These are phyloP conservation scores for Meandrina meandrites DNA, from an alignment of 92 coral and sea anemone species.

Conservation along the genomic window DNA sequence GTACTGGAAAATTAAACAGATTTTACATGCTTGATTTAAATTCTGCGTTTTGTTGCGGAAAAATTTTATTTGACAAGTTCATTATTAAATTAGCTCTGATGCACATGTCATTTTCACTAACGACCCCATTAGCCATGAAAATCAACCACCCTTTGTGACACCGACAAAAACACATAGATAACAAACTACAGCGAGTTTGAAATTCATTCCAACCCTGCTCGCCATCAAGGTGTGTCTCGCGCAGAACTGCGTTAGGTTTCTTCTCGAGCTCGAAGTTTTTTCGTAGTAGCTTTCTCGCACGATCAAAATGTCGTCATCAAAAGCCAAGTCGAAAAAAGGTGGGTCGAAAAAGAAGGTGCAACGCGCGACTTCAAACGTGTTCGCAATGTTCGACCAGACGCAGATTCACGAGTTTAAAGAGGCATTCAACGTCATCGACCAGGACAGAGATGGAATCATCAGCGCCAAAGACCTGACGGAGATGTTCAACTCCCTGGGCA, in stretches of 20 bases:
- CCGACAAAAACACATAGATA: slow-evolving; percentile 33
- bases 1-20: background rate
- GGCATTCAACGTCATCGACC: slow-evolving; percentile 51
- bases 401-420: slow-evolving; percentile 57
- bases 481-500: slow-evolving; percentile 48
- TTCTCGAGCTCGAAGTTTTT: background rate
- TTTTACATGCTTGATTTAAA: background rate
- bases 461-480: slow-evolving; percentile 41
- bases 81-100: background rate
- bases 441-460: slow-evolving; percentile 50
- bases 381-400: slow-evolving; percentile 53
- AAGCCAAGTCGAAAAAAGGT: slow-evolving; percentile 38
- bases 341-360: slow-evolving; percentile 52
- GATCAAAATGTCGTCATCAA: slow-evolving; percentile 31
- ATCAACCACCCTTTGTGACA: slow-evolving; percentile 23
- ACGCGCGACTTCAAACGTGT: slow-evolving; percentile 53
- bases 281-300: background rate
- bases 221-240: slow-evolving; percentile 5
- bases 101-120: background rate
- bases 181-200: slow-evolving; percentile 12
- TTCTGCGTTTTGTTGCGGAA: too few relatives aligned
- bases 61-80: slow-evolving; percentile 11
- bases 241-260: background rate
- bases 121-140: slow-evolving; percentile 36
- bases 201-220: slow-evolving; percentile 16